These are phyloP conservation scores for Ceriagrion tenellum DNA, from an alignment of 2,888 invertebrate species.

Conservation along the genomic window DNA sequence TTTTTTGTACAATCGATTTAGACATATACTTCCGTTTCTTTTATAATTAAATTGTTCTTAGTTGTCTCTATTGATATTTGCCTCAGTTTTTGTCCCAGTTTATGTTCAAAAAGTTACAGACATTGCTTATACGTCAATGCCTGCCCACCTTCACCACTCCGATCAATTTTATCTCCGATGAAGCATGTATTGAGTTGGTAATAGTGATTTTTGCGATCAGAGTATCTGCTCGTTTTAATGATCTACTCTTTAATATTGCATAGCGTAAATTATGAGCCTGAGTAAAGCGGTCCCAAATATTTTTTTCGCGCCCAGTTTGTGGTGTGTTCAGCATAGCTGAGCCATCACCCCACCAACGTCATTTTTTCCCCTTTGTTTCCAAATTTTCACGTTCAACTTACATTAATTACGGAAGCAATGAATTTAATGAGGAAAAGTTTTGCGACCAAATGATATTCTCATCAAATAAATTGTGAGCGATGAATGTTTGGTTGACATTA, in stretches of 20 bases:
- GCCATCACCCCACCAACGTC: neutral
- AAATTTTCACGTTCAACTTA: neutral
- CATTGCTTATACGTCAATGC: too few relatives aligned
- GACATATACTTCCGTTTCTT: too few relatives aligned
- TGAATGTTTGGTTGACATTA: neutral
- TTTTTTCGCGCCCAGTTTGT: neutral
- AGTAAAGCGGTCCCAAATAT: neutral
- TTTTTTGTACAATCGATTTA: too few relatives aligned
- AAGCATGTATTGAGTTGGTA: neutral
- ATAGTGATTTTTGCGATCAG: neutral
- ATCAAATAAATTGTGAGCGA: slow-evolving; percentile 22
- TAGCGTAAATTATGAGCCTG: neutral
- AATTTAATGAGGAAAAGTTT: slow-evolving; percentile 23
- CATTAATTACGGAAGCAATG: neutral
- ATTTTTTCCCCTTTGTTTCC: neutral
- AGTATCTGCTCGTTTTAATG: neutral
- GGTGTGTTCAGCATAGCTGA: neutral
- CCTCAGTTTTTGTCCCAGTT: too few relatives aligned
- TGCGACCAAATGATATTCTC: neutral
- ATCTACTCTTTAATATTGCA: neutral
- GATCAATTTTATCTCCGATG: neutral
- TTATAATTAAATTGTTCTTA: too few relatives aligned
- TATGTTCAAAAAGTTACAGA: too few relatives aligned
- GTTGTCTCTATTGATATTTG: too few relatives aligned
- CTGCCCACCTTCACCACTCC: too few relatives aligned